Evolutionary conservation across 2,888 invertebrate species (phyloP).

Genomic region (Tribolium freemani): DNA sequence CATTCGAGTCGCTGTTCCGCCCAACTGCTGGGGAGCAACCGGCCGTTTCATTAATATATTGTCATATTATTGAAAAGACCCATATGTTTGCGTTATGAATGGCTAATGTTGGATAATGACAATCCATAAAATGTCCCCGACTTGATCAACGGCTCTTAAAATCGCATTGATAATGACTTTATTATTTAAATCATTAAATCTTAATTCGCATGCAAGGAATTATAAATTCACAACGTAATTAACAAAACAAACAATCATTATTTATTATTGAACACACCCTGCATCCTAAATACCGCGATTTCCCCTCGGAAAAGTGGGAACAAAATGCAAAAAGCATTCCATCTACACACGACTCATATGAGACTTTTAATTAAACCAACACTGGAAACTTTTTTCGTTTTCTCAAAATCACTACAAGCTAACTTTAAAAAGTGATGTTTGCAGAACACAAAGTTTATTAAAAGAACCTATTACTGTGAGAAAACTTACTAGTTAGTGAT

Average conservation of each 20-base stretch:
- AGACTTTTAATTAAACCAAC: too few relatives aligned
- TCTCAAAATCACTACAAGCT: too few relatives aligned
- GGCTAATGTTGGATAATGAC: conserved; percentile 43
- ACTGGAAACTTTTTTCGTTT: too few relatives aligned
- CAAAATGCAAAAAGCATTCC: too few relatives aligned
- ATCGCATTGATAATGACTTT: conserved; percentile 44
- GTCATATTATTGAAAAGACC: conserved; percentile 46
- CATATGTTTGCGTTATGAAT: conserved; percentile 46
- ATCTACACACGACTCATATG: too few relatives aligned
- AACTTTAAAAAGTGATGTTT: too few relatives aligned
- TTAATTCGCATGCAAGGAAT: conserved; percentile 23
- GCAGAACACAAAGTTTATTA: too few relatives aligned
- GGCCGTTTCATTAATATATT: conserved; percentile 46
- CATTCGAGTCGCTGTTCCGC: conserved; percentile 30
- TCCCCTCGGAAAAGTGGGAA: too few relatives aligned
- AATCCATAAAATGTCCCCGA: conserved; percentile 41
- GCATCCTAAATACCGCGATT: not conserved
- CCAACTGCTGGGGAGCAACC: conserved; percentile 45
- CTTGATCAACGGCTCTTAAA: conserved; percentile 39
- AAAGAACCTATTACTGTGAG: too few relatives aligned
- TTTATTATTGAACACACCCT: not conserved
- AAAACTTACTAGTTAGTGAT: too few relatives aligned
- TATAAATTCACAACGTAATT: conserved; percentile 7
- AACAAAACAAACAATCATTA: not conserved
- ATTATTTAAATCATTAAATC: conserved; percentile 36